phyloP scores from a whole-genome alignment of 2,888 invertebrate species.

The Hartigia nigra region DNA sequence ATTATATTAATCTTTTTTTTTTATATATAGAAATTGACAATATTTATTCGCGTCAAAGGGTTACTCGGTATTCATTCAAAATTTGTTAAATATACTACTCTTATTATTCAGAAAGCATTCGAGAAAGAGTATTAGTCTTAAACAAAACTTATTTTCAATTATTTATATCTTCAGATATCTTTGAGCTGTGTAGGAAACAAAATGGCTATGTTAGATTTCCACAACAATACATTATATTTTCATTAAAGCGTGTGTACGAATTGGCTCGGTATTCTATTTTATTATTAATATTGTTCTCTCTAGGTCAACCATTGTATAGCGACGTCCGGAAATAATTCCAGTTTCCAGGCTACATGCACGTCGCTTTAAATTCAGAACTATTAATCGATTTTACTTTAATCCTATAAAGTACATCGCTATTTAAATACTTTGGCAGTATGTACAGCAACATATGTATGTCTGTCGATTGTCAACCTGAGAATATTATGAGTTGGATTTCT shows the following conservation, averaged over 20 bases:
- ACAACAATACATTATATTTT: neutral
- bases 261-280: constrained; percentile 43
- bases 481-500: neutral
- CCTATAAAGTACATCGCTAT: neutral
- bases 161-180: neutral
- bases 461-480: neutral
- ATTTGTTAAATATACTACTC: neutral
- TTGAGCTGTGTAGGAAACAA: constrained; percentile 1
- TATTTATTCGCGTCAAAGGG: neutral
- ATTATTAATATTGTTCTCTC: constrained; percentile 25
- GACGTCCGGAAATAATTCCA: neutral
- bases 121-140: no score
- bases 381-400: constrained; percentile 6
- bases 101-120: neutral
- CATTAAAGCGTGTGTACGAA: constrained; percentile 21
- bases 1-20: neutral
- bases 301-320: constrained; percentile 21
- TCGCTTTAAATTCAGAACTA: neutral
- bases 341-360: no score
- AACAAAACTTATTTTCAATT: neutral
- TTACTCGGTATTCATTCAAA: neutral
- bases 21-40: neutral
- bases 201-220: neutral
- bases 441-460: neutral
- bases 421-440: neutral